Evolutionary conservation across 2,888 invertebrate species (phyloP), one percentile per base, ranked within the genome.

Genomic region (Papilio protenor): DNA sequence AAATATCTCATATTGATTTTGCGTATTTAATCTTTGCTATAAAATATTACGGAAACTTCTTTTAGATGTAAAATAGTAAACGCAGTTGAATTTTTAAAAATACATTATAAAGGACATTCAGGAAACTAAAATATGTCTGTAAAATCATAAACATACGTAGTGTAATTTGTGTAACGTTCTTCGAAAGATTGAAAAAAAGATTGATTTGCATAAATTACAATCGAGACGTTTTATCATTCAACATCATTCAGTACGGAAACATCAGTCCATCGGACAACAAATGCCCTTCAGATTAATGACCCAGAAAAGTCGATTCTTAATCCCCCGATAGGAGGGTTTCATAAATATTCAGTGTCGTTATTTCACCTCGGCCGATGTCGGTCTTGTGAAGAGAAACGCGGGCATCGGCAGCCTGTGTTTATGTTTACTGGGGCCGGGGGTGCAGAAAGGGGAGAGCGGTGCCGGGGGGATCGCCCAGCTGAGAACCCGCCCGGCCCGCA

Each of bases 291-390:
- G 86, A 90, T 89, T 90, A 89, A 90, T 91, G 91, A 90, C 91
- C 91, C 90, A 91, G 89, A 92, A 92, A 91, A 92, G 89, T 91
- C 89, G 87, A 91, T 89, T 91, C 90, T 91, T 93, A 92, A 92
- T 64, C 92, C 91, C 90, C 84, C 90, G 90, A 91, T 92, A 91
- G 89, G 89, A 87, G 87, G 85, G 87, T 87, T 89, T 92, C 91
- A 94, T 94, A 94, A 93, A 94, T 94, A 94, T 94, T 94, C 94
- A 91, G 89, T 87, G 90, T 91, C 90, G 90, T 92, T 93, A 93
- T 93, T 93, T 92, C 91, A 93, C 93, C 92, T 93, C 92, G 89
- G 85, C 89, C 90, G 90, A 89, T 89, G 91, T 90, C 91, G 93
- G 92, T 93, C 89, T 90, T 90, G 89, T 83, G 82, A 84, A 80